phyloP scores from a whole-genome alignment of 2,113 vertebrate species.

The Cricetomys ansorgei region DNA sequence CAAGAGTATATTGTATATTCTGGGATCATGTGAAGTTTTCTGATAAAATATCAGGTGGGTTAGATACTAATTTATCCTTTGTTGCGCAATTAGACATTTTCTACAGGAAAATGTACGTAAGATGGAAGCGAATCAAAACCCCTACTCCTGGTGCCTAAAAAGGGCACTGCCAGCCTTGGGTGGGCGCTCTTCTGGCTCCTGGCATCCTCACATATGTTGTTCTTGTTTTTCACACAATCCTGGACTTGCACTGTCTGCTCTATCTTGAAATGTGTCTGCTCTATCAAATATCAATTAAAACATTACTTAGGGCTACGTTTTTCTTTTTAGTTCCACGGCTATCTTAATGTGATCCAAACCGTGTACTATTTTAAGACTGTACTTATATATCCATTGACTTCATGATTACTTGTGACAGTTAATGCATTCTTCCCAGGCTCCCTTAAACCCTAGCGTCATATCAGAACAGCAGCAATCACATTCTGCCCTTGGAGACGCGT shows the following conservation, averaged over 20 bases:
- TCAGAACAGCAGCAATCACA: constrained; percentile 35
- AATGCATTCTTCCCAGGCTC: constrained; percentile 28
- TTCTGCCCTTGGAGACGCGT: constrained; percentile 42
- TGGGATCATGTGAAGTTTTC: constrained; percentile 29
- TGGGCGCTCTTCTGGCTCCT: background rate
- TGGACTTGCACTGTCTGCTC: background rate
- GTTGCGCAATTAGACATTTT: constrained; percentile 39
- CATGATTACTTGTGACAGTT: constrained; percentile 45
- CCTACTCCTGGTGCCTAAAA: background rate
- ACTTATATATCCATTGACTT: constrained; percentile 21
- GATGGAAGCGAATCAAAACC: constrained; percentile 39
- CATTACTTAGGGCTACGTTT: background rate
- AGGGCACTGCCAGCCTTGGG: background rate
- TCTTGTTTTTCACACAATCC: background rate
- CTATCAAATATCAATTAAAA: constrained; percentile 25
- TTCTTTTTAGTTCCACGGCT: constrained; percentile 42
- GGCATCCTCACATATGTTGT: background rate
- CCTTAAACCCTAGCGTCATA: background rate
- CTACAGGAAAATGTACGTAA: background rate
- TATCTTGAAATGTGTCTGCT: constrained; percentile 6
- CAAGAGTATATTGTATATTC: constrained; percentile 17
- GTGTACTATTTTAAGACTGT: constrained; percentile 38
- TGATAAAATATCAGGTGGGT: background rate
- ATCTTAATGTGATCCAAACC: background rate
- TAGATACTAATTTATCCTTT: background rate